These are phyloP conservation scores for Mythimna ferrago DNA, from an alignment of 2,888 invertebrate genomes.

Conservation along the genomic window DNA sequence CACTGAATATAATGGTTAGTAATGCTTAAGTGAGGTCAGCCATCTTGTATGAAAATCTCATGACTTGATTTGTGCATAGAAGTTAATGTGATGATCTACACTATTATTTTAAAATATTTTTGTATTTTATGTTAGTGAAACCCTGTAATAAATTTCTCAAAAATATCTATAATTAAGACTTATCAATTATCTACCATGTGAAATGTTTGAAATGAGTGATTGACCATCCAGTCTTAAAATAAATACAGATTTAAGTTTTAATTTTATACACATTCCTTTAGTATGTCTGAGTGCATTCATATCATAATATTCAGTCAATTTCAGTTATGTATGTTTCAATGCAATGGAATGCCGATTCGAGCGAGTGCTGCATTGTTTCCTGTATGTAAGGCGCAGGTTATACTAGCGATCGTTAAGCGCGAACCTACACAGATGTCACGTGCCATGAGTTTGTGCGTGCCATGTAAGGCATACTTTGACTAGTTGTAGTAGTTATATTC, in stretches of 20 bases:
- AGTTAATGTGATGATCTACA: slow-evolving; percentile 76
- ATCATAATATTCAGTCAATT: neutral
- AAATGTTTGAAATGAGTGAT: neutral
- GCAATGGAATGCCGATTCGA: neutral
- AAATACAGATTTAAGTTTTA: neutral
- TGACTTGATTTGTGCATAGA: slow-evolving; percentile 65
- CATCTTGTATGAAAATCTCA: slow-evolving; percentile 66
- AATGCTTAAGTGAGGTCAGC: slow-evolving; percentile 49
- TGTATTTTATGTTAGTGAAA: slow-evolving; percentile 86
- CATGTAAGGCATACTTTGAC: too few relatives aligned
- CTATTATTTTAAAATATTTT: slow-evolving; percentile 85
- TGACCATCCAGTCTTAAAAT: slow-evolving; percentile 7
- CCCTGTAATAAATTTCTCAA: slow-evolving; percentile 80
- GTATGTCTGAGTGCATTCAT: too few relatives aligned
- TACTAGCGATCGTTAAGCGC: too few relatives aligned
- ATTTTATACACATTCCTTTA: slow-evolving; percentile 20
- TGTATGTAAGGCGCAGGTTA: too few relatives aligned
- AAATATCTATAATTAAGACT: slow-evolving; percentile 54
- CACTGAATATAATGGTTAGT: slow-evolving; percentile 58
- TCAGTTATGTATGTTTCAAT: neutral
- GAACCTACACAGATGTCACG: too few relatives aligned
- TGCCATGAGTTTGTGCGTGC: too few relatives aligned
- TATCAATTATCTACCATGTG: slow-evolving; percentile 30
- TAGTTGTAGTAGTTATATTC: too few relatives aligned
- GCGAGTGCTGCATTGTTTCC: too few relatives aligned